A percentile compares a stretch with the other conserved stretches of the same genome.
Evolutionary conservation across 2,797 vertebrate species (phyloP).

Genomic region (Tragopan temminckii): DNA sequence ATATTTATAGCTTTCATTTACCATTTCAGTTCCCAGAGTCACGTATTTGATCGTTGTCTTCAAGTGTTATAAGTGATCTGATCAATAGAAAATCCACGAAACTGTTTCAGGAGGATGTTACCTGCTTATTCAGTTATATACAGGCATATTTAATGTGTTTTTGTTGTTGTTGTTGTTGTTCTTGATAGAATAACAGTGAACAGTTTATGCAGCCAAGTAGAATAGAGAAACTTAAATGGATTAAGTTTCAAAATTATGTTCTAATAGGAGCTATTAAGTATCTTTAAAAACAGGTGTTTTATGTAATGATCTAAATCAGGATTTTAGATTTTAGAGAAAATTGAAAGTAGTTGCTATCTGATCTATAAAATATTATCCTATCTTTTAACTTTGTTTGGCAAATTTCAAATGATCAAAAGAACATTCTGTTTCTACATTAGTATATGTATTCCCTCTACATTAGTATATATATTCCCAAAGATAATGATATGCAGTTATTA

Average conservation of each 20-base stretch:
- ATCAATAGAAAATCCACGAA: conserved; percentile 34
- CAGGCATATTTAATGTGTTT: neutral
- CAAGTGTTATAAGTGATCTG: neutral
- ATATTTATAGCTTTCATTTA: neutral
- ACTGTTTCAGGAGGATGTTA: conserved; percentile 27
- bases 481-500: neutral
- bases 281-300: neutral
- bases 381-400: neutral
- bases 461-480: neutral
- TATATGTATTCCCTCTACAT: neutral
- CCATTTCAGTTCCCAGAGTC: neutral
- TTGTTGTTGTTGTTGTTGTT: neutral
- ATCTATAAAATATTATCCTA: neutral
- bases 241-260: neutral
- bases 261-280: neutral
- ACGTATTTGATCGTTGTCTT: neutral
- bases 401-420: neutral
- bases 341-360: neutral
- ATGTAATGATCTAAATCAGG: neutral
- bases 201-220: neutral
- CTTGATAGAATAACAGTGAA: neutral
- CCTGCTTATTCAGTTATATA: conserved; percentile 44
- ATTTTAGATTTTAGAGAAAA: neutral
- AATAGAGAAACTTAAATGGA: neutral
- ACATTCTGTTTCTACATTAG: neutral